Conservation (phyloP, 2,797 vertebrate species). For the Halcyon leucocephala region DNA sequence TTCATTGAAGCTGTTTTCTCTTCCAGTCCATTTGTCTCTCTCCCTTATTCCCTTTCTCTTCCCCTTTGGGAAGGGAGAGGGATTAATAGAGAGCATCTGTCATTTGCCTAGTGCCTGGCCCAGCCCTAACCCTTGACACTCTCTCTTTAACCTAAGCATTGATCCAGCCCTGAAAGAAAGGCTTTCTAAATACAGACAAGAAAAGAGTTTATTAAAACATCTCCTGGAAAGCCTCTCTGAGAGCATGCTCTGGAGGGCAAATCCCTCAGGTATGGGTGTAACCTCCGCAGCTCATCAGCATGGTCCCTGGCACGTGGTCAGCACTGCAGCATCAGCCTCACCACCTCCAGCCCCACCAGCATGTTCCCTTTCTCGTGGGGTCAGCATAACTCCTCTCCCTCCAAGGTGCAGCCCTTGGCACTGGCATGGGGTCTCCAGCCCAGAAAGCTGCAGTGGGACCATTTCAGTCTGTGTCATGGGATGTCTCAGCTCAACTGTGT, state of each 20-base stretch:
- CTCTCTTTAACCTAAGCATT: not conserved
- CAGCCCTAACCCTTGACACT: not conserved
- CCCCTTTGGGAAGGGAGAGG: not conserved
- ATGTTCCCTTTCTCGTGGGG: rapidly evolving
- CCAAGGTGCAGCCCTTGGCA: not conserved
- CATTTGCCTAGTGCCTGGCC: not conserved
- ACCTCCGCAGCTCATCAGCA: rapidly evolving
- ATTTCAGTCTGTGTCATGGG: not conserved
- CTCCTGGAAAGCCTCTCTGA: not conserved
- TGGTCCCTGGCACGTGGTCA: not conserved
- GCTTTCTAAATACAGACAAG: not conserved
- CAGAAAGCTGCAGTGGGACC: not conserved
- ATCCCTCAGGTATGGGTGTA: not conserved
- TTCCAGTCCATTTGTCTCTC: not conserved
- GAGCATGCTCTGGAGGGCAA: not conserved
- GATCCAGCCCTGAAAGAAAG: rapidly evolving
- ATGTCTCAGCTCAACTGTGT: not conserved
- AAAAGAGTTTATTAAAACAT: not conserved
- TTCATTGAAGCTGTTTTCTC: not conserved
- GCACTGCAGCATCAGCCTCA: not conserved
- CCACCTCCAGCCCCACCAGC: not conserved
- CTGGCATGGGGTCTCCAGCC: rapidly evolving
- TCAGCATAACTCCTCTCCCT: not conserved
- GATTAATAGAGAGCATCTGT: not conserved
- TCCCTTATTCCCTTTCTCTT: not conserved